phyloP scores from a whole-genome alignment of 2,888 invertebrate genomes.

The Epinotia ramella region DNA sequence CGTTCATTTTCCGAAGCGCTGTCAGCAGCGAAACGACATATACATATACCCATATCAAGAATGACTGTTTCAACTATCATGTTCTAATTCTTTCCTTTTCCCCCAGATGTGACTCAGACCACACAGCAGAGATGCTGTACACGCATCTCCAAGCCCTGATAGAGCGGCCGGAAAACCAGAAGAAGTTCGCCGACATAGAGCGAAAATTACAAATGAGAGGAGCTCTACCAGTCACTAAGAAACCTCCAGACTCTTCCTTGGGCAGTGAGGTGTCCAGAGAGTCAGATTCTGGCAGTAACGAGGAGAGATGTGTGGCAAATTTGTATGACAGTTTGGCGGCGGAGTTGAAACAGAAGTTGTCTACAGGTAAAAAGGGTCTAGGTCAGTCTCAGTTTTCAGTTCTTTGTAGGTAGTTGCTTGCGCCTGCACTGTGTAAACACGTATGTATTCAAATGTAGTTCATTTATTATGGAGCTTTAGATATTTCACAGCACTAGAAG shows the following conservation, averaged over 20 bases:
- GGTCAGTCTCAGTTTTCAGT: constrained; percentile 70
- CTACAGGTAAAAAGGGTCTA: constrained; percentile 83
- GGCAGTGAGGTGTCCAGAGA: constrained; percentile 91
- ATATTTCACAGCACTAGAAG: too few relatives aligned
- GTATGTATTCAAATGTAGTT: constrained; percentile 18
- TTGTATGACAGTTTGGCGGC: constrained; percentile 96
- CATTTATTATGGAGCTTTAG: too few relatives aligned
- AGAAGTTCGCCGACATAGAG: constrained; percentile 94
- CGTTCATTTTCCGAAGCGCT: too few relatives aligned
- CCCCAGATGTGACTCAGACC: constrained; percentile 93
- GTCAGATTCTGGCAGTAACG: constrained; percentile 89
- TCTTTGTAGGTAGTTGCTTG: constrained; percentile 62
- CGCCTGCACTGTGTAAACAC: constrained; percentile 49
- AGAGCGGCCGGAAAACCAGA: constrained; percentile 93
- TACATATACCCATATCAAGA: too few relatives aligned
- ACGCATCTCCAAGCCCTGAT: constrained; percentile 93
- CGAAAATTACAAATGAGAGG: constrained; percentile 82
- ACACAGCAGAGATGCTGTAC: constrained; percentile 95
- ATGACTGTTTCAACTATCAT: not conserved
- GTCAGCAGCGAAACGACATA: too few relatives aligned
- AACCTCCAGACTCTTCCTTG: constrained; percentile 89
- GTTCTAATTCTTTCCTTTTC: constrained; percentile 29
- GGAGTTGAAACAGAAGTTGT: constrained; percentile 90
- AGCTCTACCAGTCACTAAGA: constrained; percentile 86
- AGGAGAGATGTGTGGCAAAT: constrained; percentile 89